phyloP scores from a whole-genome alignment of 2,797 vertebrate genomes.

The Hoplostethus atlanticus region DNA sequence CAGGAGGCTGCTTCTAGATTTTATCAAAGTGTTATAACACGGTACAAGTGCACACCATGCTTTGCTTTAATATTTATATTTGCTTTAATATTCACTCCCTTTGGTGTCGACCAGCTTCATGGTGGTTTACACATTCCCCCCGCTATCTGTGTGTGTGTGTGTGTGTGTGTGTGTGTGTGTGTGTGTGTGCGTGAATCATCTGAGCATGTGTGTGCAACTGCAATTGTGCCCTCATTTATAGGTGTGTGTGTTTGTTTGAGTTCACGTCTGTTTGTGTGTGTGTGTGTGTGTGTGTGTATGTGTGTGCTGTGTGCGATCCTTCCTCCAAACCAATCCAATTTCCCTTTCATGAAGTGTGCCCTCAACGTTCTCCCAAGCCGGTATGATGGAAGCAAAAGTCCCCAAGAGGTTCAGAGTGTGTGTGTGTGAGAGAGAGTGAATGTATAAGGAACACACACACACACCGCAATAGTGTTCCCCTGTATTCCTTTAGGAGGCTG shows the following conservation, averaged over 20 bases:
- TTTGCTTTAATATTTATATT: too few species aligned
- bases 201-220: background rate
- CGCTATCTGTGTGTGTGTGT: background rate
- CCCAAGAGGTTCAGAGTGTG: background rate
- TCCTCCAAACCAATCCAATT: constrained; percentile 10
- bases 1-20: too few species aligned
- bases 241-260: too few species aligned
- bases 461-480: background rate
- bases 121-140: too few species aligned
- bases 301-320: background rate
- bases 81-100: too few species aligned
- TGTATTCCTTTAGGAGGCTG: too few species aligned
- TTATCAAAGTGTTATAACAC: too few species aligned
- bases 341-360: constrained; percentile 13
- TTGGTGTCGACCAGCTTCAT: too few species aligned
- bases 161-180: constrained; percentile 1
- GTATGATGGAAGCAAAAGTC: constrained; percentile 5
- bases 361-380: constrained; percentile 10
- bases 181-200: background rate
- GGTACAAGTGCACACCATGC: too few species aligned
- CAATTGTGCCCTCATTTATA: too few species aligned
- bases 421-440: background rate
- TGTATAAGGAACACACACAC: background rate
- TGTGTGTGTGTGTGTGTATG: constrained; percentile 6
- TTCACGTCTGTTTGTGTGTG: background rate